Evolutionary conservation across 2,797 vertebrate genomes (phyloP).

Genomic region (Danio tinwini): DNA sequence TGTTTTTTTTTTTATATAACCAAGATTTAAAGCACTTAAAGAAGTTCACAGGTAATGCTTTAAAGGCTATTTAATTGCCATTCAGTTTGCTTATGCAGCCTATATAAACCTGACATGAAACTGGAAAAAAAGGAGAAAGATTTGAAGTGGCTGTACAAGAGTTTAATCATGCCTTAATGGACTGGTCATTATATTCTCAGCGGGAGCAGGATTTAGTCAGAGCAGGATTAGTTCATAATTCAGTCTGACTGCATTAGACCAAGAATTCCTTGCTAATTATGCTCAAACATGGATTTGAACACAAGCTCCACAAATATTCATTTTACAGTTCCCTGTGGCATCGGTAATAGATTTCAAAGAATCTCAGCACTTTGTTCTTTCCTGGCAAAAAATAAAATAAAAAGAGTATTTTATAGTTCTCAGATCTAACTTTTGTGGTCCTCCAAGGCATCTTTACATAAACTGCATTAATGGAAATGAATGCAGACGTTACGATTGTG

Average conservation of each 20-base stretch:
- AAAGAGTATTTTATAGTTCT: background rate
- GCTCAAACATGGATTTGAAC: conserved; percentile 32
- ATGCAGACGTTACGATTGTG: background rate
- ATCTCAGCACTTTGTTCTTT: conserved; percentile 16
- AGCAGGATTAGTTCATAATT: conserved; percentile 38
- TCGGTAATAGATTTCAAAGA: conserved; percentile 34
- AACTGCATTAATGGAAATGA: background rate
- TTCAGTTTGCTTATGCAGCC: conserved; percentile 1
- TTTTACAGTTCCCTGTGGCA: conserved; percentile 30
- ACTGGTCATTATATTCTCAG: conserved; percentile 44
- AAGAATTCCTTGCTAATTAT: conserved; percentile 31
- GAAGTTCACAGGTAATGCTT: background rate
- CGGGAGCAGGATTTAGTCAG: conserved; percentile 37
- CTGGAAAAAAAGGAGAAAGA: background rate
- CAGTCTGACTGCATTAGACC: conserved; percentile 19
- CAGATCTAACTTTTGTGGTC: background rate
- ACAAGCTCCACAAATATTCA: conserved; percentile 19
- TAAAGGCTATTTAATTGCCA: background rate
- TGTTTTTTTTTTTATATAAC: background rate
- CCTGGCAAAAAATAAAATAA: background rate
- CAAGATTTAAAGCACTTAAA: background rate
- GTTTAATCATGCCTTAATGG: conserved; percentile 40
- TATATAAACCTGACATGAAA: conserved; percentile 2
- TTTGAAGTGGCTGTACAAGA: background rate
- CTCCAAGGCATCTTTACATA: background rate